Percentiles rank a stretch among this genome's conserved stretches.
Conservation (phyloP, 2,113 vertebrate genomes). For the Hemibagrus wyckioides region DNA sequence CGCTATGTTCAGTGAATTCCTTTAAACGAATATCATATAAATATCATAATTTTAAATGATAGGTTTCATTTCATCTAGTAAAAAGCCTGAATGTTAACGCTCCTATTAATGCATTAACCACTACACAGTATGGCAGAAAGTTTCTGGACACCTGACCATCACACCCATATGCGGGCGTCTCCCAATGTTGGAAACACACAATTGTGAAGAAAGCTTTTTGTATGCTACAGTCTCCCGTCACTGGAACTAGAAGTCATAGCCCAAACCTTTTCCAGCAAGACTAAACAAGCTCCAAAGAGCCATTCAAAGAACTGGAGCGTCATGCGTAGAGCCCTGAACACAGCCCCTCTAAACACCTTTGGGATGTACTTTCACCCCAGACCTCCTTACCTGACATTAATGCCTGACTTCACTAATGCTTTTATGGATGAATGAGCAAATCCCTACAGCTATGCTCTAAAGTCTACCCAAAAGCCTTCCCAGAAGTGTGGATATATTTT, state of each 20-base stretch:
- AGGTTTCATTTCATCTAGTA: not conserved
- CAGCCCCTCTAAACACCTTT: not conserved
- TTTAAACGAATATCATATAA: not conserved
- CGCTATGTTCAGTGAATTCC: not conserved
- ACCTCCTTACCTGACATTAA: not conserved
- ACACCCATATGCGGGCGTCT: not conserved
- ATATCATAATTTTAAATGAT: not conserved
- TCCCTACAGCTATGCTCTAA: not conserved
- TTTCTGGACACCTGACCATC: not conserved
- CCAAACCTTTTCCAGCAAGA: not conserved
- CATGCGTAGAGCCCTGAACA: not conserved
- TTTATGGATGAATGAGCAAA: not conserved
- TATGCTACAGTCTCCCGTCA: not conserved
- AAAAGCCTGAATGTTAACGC: not conserved
- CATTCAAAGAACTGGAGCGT: not conserved
- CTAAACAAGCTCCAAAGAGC: not conserved
- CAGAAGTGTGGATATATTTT: not conserved
- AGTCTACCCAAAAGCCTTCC: not conserved
- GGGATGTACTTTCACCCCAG: not conserved
- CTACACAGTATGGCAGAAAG: not conserved
- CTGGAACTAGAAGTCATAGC: not conserved
- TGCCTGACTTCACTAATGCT: not conserved
- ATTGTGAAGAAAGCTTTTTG: not conserved
- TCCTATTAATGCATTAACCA: not conserved
- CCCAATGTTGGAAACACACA: not conserved